Evolutionary conservation across 1,140 invertebrate genomes (phyloP).

Genomic region (Penaeus vannamei): DNA sequence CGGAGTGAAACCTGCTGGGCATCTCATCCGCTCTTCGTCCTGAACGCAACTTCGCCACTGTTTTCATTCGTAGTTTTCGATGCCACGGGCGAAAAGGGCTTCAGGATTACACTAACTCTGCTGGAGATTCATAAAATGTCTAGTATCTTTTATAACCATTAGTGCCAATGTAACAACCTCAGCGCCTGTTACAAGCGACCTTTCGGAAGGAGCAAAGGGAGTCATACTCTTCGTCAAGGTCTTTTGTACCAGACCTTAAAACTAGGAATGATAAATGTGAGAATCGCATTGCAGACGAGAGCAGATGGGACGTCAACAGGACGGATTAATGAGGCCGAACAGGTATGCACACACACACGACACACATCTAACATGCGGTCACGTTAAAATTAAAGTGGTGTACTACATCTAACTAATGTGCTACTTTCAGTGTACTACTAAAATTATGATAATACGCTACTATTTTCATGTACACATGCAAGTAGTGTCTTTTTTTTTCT

Average conservation of each 20-base stretch:
- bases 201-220: slow-evolving; percentile 57
- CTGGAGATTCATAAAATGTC: background rate
- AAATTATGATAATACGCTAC: too few relatives aligned
- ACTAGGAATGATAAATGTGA: background rate
- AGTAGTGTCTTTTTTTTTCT: too few relatives aligned
- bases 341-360: too few relatives aligned
- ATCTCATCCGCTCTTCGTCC: background rate
- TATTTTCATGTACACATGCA: too few relatives aligned
- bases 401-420: too few relatives aligned
- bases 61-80: background rate
- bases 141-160: background rate
- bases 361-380: too few relatives aligned
- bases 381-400: too few relatives aligned
- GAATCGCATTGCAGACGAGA: too few relatives aligned
- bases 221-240: slow-evolving; percentile 50
- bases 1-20: background rate
- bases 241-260: slow-evolving; percentile 2
- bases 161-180: background rate
- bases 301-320: too few relatives aligned
- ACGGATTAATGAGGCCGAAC: too few relatives aligned
- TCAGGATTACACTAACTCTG: background rate
- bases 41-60: background rate
- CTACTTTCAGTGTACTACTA: too few relatives aligned
- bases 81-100: too few relatives aligned
- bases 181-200: background rate